phyloP scores from a whole-genome alignment of 2,888 invertebrate species.

The Dinocampus coccinellae region DNA sequence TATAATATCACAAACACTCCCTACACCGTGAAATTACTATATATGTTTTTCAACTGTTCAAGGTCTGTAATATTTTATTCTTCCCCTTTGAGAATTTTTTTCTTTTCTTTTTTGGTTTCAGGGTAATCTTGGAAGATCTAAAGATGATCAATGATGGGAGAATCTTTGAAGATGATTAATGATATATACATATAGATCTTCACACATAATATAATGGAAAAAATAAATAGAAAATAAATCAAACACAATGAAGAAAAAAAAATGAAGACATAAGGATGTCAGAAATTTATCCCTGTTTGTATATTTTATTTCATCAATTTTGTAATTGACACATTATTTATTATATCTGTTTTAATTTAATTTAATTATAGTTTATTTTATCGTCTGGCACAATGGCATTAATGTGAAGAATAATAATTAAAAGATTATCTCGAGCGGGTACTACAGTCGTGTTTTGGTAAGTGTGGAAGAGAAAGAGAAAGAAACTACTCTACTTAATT shows the following conservation, averaged over 20 bases:
- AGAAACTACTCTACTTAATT: slow-evolving; percentile 31
- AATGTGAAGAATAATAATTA: slow-evolving; percentile 47
- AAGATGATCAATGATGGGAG: not conserved
- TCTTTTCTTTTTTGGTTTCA: not conserved
- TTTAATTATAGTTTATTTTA: slow-evolving; percentile 22
- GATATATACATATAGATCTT: not conserved
- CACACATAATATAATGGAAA: not conserved
- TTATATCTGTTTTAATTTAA: not conserved
- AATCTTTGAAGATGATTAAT: not conserved
- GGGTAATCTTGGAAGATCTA: not conserved
- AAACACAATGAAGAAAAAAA: not conserved
- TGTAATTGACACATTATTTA: not conserved
- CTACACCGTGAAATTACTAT: slow-evolving; percentile 23
- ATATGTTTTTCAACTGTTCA: slow-evolving; percentile 26
- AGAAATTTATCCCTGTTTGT: too few species aligned
- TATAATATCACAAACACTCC: slow-evolving; percentile 11
- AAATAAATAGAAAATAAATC: too few species aligned
- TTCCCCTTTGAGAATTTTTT: not conserved
- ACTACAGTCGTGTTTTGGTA: slow-evolving; percentile 55
- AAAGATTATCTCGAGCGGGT: slow-evolving; percentile 56
- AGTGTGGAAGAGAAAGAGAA: slow-evolving; percentile 39
- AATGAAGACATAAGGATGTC: not conserved
- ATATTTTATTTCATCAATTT: not conserved
- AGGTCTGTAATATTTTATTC: slow-evolving; percentile 14
- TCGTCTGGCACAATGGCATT: slow-evolving; percentile 53